These are phyloP conservation scores for Zele albiditarsus DNA, from an alignment of 2,888 invertebrate species.

Conservation along the genomic window DNA sequence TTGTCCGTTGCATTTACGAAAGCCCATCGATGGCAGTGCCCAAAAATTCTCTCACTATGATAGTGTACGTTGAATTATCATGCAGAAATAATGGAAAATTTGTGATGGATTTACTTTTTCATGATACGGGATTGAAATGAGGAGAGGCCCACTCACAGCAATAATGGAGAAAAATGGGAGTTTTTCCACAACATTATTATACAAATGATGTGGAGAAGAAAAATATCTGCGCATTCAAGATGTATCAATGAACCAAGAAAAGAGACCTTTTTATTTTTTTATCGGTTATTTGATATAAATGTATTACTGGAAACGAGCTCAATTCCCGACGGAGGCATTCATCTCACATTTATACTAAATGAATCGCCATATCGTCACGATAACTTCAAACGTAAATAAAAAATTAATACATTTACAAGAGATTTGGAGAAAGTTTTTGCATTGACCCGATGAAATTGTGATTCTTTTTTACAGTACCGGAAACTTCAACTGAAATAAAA, in stretches of 20 bases:
- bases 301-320: background rate
- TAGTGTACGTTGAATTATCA: background rate
- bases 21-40: background rate
- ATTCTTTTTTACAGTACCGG: slow-evolving; percentile 11
- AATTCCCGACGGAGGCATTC: background rate
- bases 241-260: background rate
- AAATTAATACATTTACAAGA: background rate
- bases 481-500: slow-evolving; percentile 27
- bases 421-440: slow-evolving; percentile 15
- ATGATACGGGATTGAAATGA: background rate
- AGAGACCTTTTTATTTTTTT: background rate
- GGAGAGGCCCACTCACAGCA: too few species aligned
- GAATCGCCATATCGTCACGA: background rate
- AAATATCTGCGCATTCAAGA: background rate
- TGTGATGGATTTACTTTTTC: background rate
- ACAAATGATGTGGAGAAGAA: background rate
- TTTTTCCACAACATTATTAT: background rate
- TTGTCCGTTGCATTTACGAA: background rate
- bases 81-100: too few species aligned
- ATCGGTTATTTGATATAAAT: background rate
- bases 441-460: slow-evolving; percentile 34
- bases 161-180: too few species aligned
- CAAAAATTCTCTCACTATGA: background rate
- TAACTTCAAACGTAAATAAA: slow-evolving; percentile 1
- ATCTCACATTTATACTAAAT: background rate